Evolutionary conservation across 2,113 vertebrate genomes (phyloP).

Genomic region (Greenwoodochromis staneri): DNA sequence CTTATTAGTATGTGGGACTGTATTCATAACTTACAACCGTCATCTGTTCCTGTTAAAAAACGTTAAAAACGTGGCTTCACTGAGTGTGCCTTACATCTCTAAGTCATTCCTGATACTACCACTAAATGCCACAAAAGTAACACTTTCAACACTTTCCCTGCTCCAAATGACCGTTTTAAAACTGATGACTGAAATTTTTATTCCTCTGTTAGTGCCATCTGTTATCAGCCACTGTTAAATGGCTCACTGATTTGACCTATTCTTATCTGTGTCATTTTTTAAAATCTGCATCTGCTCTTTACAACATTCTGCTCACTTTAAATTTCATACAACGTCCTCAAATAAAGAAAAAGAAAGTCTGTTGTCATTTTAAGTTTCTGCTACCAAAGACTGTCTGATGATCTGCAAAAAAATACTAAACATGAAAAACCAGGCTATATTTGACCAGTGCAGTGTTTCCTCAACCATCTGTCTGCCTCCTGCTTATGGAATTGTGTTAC

Average conservation of each 20-base stretch:
- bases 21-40: accelerated
- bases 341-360: background rate
- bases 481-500: background rate
- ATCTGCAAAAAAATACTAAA: accelerated
- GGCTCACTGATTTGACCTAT: background rate
- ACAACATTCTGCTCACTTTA: background rate
- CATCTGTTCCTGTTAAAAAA: background rate
- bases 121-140: background rate
- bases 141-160: background rate
- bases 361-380: background rate
- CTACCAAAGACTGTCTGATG: background rate
- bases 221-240: background rate
- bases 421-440: background rate
- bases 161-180: background rate
- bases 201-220: background rate
- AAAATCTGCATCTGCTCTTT: background rate
- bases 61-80: background rate
- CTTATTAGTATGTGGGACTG: background rate
- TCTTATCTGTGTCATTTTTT: background rate
- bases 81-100: background rate
- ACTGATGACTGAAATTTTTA: background rate
- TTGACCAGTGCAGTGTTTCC: background rate
- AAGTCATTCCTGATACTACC: background rate
- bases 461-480: background rate
- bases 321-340: accelerated